Conservation (phyloP, 37 sponge, comb jelly and placozoan species). For the Hexactinellida sp. region DNA sequence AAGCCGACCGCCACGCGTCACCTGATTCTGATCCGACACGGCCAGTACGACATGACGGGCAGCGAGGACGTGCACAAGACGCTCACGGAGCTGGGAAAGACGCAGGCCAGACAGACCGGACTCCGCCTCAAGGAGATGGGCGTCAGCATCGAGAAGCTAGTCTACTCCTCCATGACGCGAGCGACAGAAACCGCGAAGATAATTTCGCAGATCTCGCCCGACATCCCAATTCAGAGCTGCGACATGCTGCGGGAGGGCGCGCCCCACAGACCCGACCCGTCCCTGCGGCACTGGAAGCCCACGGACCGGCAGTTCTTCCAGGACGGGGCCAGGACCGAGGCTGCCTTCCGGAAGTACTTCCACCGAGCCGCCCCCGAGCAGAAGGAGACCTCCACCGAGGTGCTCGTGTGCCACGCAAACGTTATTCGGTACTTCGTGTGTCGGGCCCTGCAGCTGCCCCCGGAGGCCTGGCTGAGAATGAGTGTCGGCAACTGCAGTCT, state of each 20-base stretch:
- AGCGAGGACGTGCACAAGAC: slow-evolving; percentile 26
- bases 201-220: slow-evolving; percentile 33
- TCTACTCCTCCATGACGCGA: slow-evolving; percentile 65
- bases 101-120: slow-evolving; percentile 68
- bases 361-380: slow-evolving; percentile 75
- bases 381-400: slow-evolving; percentile 54
- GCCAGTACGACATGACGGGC: slow-evolving; percentile 51
- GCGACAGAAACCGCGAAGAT: slow-evolving; percentile 53
- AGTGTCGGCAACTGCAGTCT: slow-evolving; percentile 76
- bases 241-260: slow-evolving; percentile 76
- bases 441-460: slow-evolving; percentile 89
- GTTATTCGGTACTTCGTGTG: slow-evolving; percentile 95
- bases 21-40: slow-evolving; percentile 69
- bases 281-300: slow-evolving; percentile 54
- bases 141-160: slow-evolving; percentile 18
- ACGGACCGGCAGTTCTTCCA: slow-evolving; percentile 72
- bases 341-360: slow-evolving; percentile 79
- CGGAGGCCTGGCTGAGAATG: slow-evolving; percentile 86
- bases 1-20: slow-evolving; percentile 38
- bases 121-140: slow-evolving; percentile 52
- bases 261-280: slow-evolving; percentile 68
- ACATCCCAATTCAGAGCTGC: slow-evolving; percentile 50
- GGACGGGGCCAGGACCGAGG: slow-evolving; percentile 89
- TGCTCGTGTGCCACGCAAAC: slow-evolving; percentile 85
- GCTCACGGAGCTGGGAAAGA: slow-evolving; percentile 57